Evolutionary conservation across 2,797 vertebrate genomes (phyloP).

Genomic region (Sebastes itinus): DNA sequence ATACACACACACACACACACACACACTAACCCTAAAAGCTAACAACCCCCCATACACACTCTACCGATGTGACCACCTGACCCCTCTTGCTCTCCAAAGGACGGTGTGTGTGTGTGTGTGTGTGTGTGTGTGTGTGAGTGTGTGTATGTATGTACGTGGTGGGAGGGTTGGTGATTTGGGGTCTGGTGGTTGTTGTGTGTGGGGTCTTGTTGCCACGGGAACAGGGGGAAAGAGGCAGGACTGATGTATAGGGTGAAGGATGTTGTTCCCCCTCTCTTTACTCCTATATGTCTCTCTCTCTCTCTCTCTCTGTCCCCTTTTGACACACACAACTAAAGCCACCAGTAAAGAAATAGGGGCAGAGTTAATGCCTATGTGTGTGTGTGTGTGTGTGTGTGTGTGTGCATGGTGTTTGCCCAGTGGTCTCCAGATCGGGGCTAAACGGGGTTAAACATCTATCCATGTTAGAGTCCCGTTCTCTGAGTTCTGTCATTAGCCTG

Average conservation of each 20-base stretch:
- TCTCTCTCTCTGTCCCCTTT: conserved; percentile 32
- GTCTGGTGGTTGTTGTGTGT: conserved; percentile 64
- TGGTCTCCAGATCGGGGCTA: conserved; percentile 80
- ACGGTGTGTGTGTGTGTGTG: conserved; percentile 29
- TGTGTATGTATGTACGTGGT: conserved; percentile 39
- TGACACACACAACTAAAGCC: conserved; percentile 48
- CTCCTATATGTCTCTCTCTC: conserved; percentile 28
- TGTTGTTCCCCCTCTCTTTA: conserved; percentile 60
- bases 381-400: not conserved
- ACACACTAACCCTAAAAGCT: conserved; percentile 61
- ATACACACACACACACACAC: conserved; percentile 1
- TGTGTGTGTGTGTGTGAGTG: conserved; percentile 15
- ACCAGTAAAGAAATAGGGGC: conserved; percentile 53
- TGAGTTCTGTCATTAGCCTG: conserved; percentile 78
- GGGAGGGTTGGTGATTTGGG: conserved; percentile 56
- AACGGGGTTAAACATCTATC: conserved; percentile 82
- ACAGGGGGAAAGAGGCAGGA: conserved; percentile 65
- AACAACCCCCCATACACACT: conserved; percentile 72
- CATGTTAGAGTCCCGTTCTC: conserved; percentile 78
- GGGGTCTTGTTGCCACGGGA: conserved; percentile 74
- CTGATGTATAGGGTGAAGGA: conserved; percentile 72
- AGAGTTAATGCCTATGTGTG: conserved; percentile 21
- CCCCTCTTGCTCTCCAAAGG: conserved; percentile 70
- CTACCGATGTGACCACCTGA: conserved; percentile 73
- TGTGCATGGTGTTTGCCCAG: conserved; percentile 61